phyloP scores from a whole-genome alignment of 2,888 invertebrate genomes.

The Machimus atricapillus region DNA sequence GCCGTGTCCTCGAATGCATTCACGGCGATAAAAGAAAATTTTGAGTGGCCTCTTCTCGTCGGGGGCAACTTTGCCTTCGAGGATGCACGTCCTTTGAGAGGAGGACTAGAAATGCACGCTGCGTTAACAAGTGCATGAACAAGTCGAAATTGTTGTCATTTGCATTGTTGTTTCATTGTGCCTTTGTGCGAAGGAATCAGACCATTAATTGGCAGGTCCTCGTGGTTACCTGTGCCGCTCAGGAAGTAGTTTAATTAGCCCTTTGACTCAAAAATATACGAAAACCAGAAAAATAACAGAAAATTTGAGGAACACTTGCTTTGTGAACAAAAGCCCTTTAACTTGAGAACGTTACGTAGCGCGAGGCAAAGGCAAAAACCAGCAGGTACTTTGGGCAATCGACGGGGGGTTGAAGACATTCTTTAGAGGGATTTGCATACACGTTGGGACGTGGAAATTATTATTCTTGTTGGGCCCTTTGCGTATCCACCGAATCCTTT shows the following conservation, averaged over 20 bases:
- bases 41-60: background rate
- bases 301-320: slow-evolving; percentile 25
- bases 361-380: background rate
- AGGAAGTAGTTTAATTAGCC: slow-evolving; percentile 36
- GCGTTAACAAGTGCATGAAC: background rate
- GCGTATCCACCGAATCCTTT: background rate
- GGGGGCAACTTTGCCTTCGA: background rate
- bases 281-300: background rate
- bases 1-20: background rate
- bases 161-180: background rate
- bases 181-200: background rate
- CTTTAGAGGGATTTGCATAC: background rate
- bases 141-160: slow-evolving; percentile 9
- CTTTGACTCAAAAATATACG: background rate
- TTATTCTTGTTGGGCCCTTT: background rate
- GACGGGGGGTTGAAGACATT: background rate
- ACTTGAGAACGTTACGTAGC: slow-evolving; percentile 10
- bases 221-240: background rate
- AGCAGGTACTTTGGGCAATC: background rate
- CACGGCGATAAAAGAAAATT: background rate
- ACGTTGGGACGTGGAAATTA: background rate
- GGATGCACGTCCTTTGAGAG: background rate
- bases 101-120: background rate
- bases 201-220: slow-evolving; percentile 19
- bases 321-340: slow-evolving; percentile 32